phyloP scores from a whole-genome alignment of 1,140 invertebrate species.

The Chironomus tepperi region DNA sequence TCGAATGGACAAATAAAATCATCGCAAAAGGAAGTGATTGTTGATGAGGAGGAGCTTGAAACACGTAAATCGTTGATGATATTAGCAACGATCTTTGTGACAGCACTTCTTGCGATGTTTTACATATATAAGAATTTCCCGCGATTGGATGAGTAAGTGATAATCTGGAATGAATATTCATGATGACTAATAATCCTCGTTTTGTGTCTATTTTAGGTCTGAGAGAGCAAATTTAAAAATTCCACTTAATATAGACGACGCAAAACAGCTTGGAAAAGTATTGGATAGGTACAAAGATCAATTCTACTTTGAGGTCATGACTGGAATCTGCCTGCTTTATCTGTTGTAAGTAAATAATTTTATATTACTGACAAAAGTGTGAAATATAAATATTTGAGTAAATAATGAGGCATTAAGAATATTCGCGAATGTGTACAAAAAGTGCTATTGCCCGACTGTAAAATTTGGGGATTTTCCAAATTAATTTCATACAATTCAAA shows the following conservation, averaged over 20 bases:
- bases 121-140: conserved; percentile 68
- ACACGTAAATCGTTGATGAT: conserved; percentile 39
- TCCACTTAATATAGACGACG: conserved; percentile 90
- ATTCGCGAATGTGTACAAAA: too few species aligned
- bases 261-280: conserved; percentile 86
- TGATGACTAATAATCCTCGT: conserved; percentile 14
- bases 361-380: too few species aligned
- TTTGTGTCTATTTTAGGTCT: conserved; percentile 56
- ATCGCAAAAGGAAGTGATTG: not conserved
- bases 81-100: conserved; percentile 34
- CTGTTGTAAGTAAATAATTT: conserved; percentile 2
- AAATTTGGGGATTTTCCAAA: too few species aligned
- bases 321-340: conserved; percentile 84
- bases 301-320: conserved; percentile 87
- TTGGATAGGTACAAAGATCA: conserved; percentile 89
- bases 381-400: too few species aligned
- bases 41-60: conserved; percentile 31
- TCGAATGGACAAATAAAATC: conserved; percentile 2
- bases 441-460: too few species aligned
- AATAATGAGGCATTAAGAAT: too few species aligned
- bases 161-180: conserved; percentile 27
- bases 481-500: too few species aligned
- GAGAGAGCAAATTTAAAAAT: conserved; percentile 85
- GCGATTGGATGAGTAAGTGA: conserved; percentile 68
- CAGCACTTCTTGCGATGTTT: conserved; percentile 35